Evolutionary conservation across 2,113 vertebrate species (phyloP).

Genomic region (Bungarus multicinctus): DNA sequence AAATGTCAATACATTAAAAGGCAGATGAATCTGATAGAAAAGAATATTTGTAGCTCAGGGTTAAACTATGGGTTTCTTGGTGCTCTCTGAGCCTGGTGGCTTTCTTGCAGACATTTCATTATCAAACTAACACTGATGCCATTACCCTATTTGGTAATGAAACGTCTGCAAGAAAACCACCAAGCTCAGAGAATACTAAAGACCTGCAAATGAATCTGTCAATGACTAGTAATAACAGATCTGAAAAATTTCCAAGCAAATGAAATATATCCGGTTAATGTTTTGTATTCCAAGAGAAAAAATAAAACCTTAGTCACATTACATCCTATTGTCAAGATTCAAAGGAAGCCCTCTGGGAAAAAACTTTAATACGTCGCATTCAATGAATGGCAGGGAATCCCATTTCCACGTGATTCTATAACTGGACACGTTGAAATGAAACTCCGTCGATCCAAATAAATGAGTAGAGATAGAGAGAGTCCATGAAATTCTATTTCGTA

Average conservation of each 20-base stretch:
- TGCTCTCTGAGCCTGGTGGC: no score
- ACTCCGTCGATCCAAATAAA: neutral
- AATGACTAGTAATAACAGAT: neutral
- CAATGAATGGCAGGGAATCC: neutral
- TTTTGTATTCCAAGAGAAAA: neutral
- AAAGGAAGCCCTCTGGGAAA: neutral
- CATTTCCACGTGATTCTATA: neutral
- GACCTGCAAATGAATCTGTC: neutral
- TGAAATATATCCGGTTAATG: neutral
- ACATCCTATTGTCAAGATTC: neutral
- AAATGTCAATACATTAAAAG: neutral
- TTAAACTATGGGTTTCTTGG: neutral
- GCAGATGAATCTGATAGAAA: neutral
- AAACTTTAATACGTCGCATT: neutral
- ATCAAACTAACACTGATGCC: neutral
- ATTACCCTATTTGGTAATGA: neutral
- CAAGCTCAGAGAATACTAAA: neutral
- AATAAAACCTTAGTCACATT: neutral
- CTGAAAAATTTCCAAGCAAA: neutral
- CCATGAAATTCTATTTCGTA: neutral
- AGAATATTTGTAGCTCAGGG: neutral
- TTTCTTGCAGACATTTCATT: no score
- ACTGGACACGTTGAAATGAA: neutral
- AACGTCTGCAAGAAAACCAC: neutral
- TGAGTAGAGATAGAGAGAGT: neutral